phyloP scores from a whole-genome alignment of 2,797 vertebrate species.

The Arrhamphus sclerolepis region DNA sequence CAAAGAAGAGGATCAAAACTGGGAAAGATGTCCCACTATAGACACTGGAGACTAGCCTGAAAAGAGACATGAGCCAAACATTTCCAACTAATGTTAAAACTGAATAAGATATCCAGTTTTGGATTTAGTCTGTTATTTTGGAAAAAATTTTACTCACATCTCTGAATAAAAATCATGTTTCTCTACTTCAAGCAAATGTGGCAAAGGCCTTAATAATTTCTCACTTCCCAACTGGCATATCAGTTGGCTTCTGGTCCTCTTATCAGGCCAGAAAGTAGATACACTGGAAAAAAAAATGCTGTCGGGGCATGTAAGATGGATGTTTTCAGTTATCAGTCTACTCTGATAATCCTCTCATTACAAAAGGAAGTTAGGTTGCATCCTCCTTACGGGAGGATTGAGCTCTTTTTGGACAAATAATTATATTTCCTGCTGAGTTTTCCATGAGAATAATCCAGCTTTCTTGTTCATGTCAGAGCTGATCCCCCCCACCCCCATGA shows the following conservation, averaged over 20 bases:
- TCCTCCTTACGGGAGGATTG: not conserved
- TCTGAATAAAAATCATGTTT: slow-evolving; percentile 74
- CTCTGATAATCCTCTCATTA: slow-evolving; percentile 15
- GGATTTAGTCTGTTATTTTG: slow-evolving; percentile 68
- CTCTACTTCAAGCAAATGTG: slow-evolving; percentile 66
- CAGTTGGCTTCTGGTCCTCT: slow-evolving; percentile 52
- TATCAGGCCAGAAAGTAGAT: slow-evolving; percentile 55
- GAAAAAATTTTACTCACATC: slow-evolving; percentile 69
- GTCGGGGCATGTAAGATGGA: slow-evolving; percentile 39
- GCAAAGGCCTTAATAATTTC: slow-evolving; percentile 63
- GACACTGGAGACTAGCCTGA: slow-evolving; percentile 48
- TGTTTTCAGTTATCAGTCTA: slow-evolving; percentile 1
- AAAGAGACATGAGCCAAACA: slow-evolving; percentile 62
- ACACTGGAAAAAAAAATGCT: slow-evolving; percentile 35
- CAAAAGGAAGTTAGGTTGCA: slow-evolving; percentile 1
- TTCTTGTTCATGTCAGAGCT: too few relatives aligned
- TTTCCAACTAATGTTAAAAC: slow-evolving; percentile 75
- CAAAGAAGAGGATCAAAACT: slow-evolving; percentile 20
- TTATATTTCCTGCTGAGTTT: too few relatives aligned
- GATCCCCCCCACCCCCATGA: too few relatives aligned
- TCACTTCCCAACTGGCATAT: slow-evolving; percentile 55
- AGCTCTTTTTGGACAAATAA: not conserved
- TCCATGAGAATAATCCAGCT: too few relatives aligned
- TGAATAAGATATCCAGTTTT: slow-evolving; percentile 64
- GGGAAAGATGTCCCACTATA: slow-evolving; percentile 31